Evolutionary conservation across 64 coral and sea anemone species (phyloP), one percentile per base, ranked within the genome.

Genomic region (Trachythela sp.): DNA sequence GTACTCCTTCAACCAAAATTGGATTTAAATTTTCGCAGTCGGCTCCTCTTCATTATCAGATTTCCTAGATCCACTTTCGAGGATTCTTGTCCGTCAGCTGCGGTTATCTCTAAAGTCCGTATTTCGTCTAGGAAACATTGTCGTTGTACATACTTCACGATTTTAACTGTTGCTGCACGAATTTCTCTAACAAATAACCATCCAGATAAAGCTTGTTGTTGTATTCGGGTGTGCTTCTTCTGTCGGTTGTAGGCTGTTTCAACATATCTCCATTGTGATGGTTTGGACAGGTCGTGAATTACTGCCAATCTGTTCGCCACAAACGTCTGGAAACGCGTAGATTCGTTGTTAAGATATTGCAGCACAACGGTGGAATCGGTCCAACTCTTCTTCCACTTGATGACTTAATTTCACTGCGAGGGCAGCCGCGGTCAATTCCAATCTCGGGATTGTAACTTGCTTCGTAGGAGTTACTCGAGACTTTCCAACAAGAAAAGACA

Each of bases 161-260:
- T 85, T 36, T 52, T 86, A 54, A 68, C 7, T 22, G 89, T 94
- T 51, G 92, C 39, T 60, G 10, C 38, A 41, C 68, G 30, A 26
- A 94, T 30, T 70, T 94, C 88, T 51, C 84, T 52, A 29, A 90
- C 26, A 39, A 72, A 54, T 29, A 94, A n/a, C 67, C 15, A 36
- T 22, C 83, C 90, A 15, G 36, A 7, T 18, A 83, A 77, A 87
- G 39, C 29, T 50, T 40, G 89, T 20, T 87, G 84, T 49, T 54
- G 8, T 85, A 94, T 24, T 87, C 94, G 87, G 8, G 71, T 90
- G 49, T 92, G 68, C 33, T 10, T 52, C 20, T 84, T 83, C 87
- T 95, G 94, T 87, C 85, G 85, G 49, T 87, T 87, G n/a, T 0
- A 49, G 15, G 15, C 42, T 51, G 85, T 87, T 5, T 87, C 48